These are phyloP conservation scores for Eilema depressum DNA, from an alignment of 2,888 invertebrate genomes.

Conservation along the genomic window DNA sequence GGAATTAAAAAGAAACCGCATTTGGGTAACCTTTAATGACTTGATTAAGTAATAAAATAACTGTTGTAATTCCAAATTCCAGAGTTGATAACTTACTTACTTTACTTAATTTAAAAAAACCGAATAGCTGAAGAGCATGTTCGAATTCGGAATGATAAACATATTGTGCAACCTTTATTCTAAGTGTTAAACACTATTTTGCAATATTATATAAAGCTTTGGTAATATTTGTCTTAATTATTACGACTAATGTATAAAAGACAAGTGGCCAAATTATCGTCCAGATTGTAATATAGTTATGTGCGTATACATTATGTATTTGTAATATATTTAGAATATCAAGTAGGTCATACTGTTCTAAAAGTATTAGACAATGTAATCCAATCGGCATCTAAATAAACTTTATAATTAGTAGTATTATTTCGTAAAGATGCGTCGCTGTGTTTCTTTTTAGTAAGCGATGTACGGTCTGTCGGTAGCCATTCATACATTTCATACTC, in stretches of 20 bases:
- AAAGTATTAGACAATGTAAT: slow-evolving; percentile 32
- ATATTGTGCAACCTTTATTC: slow-evolving; percentile 19
- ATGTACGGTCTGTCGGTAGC: background rate
- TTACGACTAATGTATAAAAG: slow-evolving; percentile 69
- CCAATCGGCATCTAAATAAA: slow-evolving; percentile 18
- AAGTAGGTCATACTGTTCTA: slow-evolving; percentile 31
- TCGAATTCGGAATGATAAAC: background rate
- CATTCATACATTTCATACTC: background rate
- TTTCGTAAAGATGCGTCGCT: background rate
- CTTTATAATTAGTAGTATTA: slow-evolving; percentile 20
- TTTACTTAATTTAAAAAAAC: background rate
- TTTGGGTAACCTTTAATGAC: background rate
- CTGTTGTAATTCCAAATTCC: background rate
- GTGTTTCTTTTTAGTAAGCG: background rate
- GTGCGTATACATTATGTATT: slow-evolving; percentile 33
- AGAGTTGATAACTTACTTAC: too few species aligned
- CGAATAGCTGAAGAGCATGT: background rate
- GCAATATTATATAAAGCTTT: slow-evolving; percentile 61
- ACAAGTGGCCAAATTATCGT: slow-evolving; percentile 86
- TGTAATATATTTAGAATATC: slow-evolving; percentile 40
- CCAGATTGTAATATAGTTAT: slow-evolving; percentile 61
- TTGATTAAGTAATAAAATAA: background rate
- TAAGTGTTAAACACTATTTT: slow-evolving; percentile 56
- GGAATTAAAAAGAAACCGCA: background rate
- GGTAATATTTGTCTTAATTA: slow-evolving; percentile 65